Evolutionary conservation across 2,888 invertebrate genomes (phyloP).

Genomic region (Diplazon laetatorius): DNA sequence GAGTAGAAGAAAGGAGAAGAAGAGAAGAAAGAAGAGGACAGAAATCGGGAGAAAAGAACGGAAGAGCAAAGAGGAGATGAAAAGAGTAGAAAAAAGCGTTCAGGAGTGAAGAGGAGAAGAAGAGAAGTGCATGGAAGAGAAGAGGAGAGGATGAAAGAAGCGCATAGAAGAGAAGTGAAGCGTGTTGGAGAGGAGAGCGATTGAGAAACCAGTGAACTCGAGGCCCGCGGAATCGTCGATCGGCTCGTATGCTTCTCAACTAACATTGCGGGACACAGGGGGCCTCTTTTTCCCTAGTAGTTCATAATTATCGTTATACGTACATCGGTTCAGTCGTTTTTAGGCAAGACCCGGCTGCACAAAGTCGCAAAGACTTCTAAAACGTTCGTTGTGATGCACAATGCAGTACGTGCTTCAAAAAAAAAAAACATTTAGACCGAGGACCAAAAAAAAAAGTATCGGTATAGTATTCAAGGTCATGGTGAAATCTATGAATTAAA

Average conservation of each 20-base stretch:
- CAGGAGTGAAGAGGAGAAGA: slow-evolving; percentile 35
- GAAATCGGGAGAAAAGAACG: no score
- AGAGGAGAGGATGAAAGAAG: no score
- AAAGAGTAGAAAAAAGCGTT: no score
- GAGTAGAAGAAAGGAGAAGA: no score
- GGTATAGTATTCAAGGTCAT: not conserved
- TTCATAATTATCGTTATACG: slow-evolving; percentile 62
- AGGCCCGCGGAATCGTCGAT: slow-evolving; percentile 41
- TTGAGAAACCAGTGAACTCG: slow-evolving; percentile 39
- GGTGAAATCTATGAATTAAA: not conserved
- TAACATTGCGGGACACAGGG: slow-evolving; percentile 37
- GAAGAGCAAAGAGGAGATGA: no score
- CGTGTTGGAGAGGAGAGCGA: no score
- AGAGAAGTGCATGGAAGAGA: no score
- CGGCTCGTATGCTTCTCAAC: slow-evolving; percentile 40
- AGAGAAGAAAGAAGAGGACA: no score
- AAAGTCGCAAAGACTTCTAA: slow-evolving; percentile 26
- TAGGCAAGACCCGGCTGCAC: slow-evolving; percentile 19
- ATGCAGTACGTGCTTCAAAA: not conserved
- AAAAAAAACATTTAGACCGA: not conserved
- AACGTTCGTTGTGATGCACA: slow-evolving; percentile 24
- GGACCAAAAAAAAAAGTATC: slow-evolving; percentile 26
- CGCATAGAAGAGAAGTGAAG: no score
- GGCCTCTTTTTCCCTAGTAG: slow-evolving; percentile 55
- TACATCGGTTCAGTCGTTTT: slow-evolving; percentile 46